Base-by-base conservation (phyloP, 2,888 invertebrate genomes). In the Pammene aurita region DNA sequence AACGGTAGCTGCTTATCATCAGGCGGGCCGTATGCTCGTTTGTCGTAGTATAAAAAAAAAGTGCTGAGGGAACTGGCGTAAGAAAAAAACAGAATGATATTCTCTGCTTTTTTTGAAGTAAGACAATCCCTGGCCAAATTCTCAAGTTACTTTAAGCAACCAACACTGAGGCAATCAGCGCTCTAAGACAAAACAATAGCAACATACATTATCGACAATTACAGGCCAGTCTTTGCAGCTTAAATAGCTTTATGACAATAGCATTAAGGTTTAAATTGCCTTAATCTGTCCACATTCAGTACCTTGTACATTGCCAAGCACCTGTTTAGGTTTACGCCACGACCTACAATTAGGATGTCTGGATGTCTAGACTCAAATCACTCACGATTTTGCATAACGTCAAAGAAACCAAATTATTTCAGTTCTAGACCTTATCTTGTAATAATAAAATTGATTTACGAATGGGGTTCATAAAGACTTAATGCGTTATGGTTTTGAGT, bases 271-370 rank as follows among this genome's bases (percentile, higher is more conserved):
- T 50, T 16, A 50, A 61, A 61, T 38, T 48, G 16, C 48, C 14
- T 14, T 18, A 7, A 50, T 10, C 5, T 61, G 38, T 38, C 50
- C 7, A 38, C 18, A 41, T 48, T 52, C 52, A 62, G 9, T 38
- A 7, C 9, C n/a, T 52, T 52, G 38, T 48, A 63, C 10, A 48
- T 52, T 63, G 7, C 55, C 62, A 42, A 56, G 48, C 56, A 50
- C 41, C 65, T 50, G 56, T 67, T 63, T 68, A 64, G 48, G 57
- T 67, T 63, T 68, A 58, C 63, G 52, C 68, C 63, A 64, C 62
- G 60, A 54, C 26, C 62, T 52, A 52, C 63, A 68, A 68, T 68
- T 68, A 68, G 50, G 68, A 57, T 68, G 68, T 68, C 68, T 68
- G 58, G 68, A 68, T 52, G 62, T 62, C 62, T 62, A 62, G 62